Evolutionary conservation across 2,797 vertebrate genomes (phyloP), one percentile per base, ranked within the genome.

Genomic region (Trachops cirrhosus): DNA sequence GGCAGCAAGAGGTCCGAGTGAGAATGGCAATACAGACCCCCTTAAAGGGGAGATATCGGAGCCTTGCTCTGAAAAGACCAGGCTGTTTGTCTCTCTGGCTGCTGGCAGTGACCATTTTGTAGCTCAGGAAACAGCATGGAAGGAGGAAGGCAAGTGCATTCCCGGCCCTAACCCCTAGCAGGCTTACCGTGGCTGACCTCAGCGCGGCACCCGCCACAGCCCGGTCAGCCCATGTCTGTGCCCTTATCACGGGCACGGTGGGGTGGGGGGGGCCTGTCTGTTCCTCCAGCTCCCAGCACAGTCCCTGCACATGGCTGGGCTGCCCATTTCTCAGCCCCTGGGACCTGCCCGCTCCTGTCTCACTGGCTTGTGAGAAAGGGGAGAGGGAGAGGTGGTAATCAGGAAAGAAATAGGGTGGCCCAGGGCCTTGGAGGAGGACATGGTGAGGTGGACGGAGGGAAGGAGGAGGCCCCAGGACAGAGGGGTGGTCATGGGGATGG

Each of bases 191-290:
- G 4, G 24, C 52, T n/a, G 54, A 3, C 24, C 52, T 16, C 70
- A 12, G 39, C 9, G 12, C 5, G 0, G 37, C 4, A 0, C 54
- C 37, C 3, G 24, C 37, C 48, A 68, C 67, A 15, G 26, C 79
- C 41, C 7, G 5, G 19, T 22, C 12, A n/a, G 71, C 52, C 74
- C 24, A 4, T 0, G 10, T 15, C 80, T 73, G 39, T 15, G 26
- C 46, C 79, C 46, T 9, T 24, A 12, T 44, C 4, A 0, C 0
- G 0, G 22, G 19, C 46, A 68, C 1, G 6, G 2, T 16, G 16
- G 0, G 16, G 48, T 16, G 48, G 48, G 52, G 19, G 59, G 19
- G 22, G 16, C 26, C 88, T 32, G 6, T 29, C 10, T 24, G 24
- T 29, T 14, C 29, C 77, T 62, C 39, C 32, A 67, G 82, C 37